A percentile compares a stretch with the other conserved stretches of the same genome.
Conservation (phyloP, 1,140 invertebrate species). For the Periplaneta americana region DNA sequence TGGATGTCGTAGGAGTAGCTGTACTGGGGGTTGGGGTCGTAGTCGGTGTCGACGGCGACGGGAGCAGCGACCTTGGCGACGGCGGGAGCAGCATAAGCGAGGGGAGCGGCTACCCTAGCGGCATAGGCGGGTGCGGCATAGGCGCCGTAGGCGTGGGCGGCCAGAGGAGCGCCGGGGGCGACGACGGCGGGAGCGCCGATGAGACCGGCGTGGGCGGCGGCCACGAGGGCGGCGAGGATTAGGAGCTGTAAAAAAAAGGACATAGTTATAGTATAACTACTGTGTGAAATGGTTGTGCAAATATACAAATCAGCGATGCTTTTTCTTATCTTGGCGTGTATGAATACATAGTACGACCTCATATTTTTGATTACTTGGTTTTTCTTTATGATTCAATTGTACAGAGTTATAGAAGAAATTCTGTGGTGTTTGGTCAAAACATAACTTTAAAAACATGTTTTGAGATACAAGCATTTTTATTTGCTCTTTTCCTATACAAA, state of each 20-base stretch:
- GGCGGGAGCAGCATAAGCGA: conserved; percentile 5
- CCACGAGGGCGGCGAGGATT: conserved; percentile 19
- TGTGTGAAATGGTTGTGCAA: no score
- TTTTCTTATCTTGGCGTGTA: no score
- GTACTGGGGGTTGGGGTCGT: conserved; percentile 42
- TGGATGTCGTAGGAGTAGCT: conserved; percentile 47
- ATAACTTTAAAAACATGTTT: no score
- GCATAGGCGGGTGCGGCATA: conserved; percentile 14
- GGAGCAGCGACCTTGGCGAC: conserved; percentile 20
- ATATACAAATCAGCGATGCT: no score
- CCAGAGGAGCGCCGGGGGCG: conserved; percentile 17
- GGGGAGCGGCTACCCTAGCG: background rate
- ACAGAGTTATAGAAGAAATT: no score
- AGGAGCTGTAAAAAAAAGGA: conserved; percentile 13
- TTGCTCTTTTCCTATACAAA: no score
- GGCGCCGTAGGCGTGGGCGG: conserved; percentile 1
- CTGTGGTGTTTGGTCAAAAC: no score
- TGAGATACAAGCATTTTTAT: no score
- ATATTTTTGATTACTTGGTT: no score
- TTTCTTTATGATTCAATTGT: no score
- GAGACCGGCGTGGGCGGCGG: conserved; percentile 16
- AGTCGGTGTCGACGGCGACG: conserved; percentile 20
- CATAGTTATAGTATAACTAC: no score
- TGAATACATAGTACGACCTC: no score
- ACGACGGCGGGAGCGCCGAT: conserved; percentile 13